Evolutionary conservation across 2,113 vertebrate species (phyloP).

Genomic region (Takifugu bimaculatus): DNA sequence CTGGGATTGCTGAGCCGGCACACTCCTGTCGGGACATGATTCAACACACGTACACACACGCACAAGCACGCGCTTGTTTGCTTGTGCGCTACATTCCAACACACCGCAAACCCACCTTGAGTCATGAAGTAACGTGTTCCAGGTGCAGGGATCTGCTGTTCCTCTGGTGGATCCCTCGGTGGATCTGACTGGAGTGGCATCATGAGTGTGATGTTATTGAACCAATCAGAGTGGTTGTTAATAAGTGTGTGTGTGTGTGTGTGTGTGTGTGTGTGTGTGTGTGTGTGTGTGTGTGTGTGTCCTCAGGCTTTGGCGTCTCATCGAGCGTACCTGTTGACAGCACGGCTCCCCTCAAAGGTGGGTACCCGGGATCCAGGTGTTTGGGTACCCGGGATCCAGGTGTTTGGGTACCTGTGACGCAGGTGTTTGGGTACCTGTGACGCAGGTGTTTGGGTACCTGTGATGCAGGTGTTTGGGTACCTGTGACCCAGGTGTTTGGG

Average conservation of each 20-base stretch:
- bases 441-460: too few relatives aligned
- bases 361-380: constrained; percentile 7
- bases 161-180: too few relatives aligned
- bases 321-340: constrained; percentile 85
- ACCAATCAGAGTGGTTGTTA: not conserved
- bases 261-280: not conserved
- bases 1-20: constrained; percentile 5
- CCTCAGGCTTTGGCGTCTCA: constrained; percentile 86
- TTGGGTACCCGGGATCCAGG: not conserved
- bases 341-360: constrained; percentile 91
- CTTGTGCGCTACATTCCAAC: constrained; percentile 33
- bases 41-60: constrained; percentile 5
- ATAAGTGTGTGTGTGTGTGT: not conserved
- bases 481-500: too few relatives aligned
- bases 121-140: not conserved
- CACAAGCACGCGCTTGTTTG: not conserved
- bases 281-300: constrained; percentile 12
- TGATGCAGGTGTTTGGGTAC: too few relatives aligned
- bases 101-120: constrained; percentile 10
- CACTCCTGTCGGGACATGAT: constrained; percentile 67
- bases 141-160: too few relatives aligned
- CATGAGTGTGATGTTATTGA: not conserved
- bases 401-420: too few relatives aligned
- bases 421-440: too few relatives aligned
- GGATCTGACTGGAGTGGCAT: too few relatives aligned